Evolutionary conservation across 2,797 vertebrate species (phyloP).

Genomic region (Lacerta viridis): DNA sequence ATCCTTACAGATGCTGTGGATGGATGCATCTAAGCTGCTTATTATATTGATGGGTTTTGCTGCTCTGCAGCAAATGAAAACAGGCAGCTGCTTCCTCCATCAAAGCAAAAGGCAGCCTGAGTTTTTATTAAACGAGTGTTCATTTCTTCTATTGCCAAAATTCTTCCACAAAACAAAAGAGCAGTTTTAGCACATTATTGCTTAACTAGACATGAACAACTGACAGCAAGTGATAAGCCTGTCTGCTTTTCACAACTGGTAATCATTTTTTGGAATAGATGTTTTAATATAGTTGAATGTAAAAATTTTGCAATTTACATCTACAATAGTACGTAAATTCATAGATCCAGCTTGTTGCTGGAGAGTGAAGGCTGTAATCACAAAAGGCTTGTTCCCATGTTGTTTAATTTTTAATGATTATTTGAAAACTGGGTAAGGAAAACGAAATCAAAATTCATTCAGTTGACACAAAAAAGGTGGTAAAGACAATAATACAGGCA

Average conservation of each 20-base stretch:
- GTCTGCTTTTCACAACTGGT: slow-evolving; percentile 97
- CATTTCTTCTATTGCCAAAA: slow-evolving; percentile 99
- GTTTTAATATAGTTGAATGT: slow-evolving; percentile 89
- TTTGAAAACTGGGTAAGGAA: slow-evolving; percentile 79
- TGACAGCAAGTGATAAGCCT: slow-evolving; percentile 99
- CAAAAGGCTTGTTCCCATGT: slow-evolving; percentile 80
- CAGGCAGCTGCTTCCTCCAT: slow-evolving; percentile 91
- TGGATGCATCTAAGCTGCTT: slow-evolving; percentile 97
- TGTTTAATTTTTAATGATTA: slow-evolving; percentile 86
- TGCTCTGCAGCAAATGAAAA: slow-evolving; percentile 89
- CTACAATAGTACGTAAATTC: slow-evolving; percentile 87
- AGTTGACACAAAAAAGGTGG: slow-evolving; percentile 70
- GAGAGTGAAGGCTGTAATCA: slow-evolving; percentile 83
- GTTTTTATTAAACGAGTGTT: slow-evolving; percentile 99
- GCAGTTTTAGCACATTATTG: slow-evolving; percentile 90
- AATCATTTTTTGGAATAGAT: slow-evolving; percentile 97
- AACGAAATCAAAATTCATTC: slow-evolving; percentile 78
- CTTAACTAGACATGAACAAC: slow-evolving; percentile 96
- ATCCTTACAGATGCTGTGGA: slow-evolving; percentile 89
- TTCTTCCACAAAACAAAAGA: slow-evolving; percentile 93
- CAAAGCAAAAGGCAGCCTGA: slow-evolving; percentile 94
- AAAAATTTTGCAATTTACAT: slow-evolving; percentile 89
- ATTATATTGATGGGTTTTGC: slow-evolving; percentile 99
- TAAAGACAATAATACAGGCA: slow-evolving; percentile 79
- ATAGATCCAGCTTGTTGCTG: slow-evolving; percentile 85